Conservation (phyloP, 2,888 invertebrate species). For the Eudemis profundana region DNA sequence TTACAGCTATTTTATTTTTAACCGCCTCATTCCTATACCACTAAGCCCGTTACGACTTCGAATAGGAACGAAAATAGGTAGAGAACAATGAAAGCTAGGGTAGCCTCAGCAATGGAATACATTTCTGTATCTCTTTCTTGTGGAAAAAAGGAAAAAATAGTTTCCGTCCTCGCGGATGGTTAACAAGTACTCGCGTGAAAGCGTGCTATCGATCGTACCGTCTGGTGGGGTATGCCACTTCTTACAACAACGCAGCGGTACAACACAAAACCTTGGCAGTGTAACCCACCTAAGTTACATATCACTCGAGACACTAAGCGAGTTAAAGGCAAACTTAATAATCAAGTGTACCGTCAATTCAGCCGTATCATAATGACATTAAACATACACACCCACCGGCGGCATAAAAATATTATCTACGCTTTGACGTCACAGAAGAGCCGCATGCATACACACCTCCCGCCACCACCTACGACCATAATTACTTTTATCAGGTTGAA, state of each 20-base stretch:
- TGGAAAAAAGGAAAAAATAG: slow-evolving; percentile 53
- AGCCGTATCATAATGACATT: slow-evolving; percentile 39
- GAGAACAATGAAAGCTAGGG: slow-evolving; percentile 76
- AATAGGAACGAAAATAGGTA: slow-evolving; percentile 80
- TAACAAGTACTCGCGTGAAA: slow-evolving; percentile 52
- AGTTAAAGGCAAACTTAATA: slow-evolving; percentile 30
- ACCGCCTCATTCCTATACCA: slow-evolving; percentile 61
- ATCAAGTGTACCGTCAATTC: slow-evolving; percentile 46
- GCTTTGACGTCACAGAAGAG: slow-evolving; percentile 28
- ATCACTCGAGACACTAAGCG: slow-evolving; percentile 41
- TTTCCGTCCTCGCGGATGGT: slow-evolving; percentile 46
- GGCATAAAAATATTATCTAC: slow-evolving; percentile 45
- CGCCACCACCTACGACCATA: slow-evolving; percentile 3
- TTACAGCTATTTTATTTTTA: slow-evolving; percentile 51
- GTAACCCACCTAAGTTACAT: slow-evolving; percentile 56
- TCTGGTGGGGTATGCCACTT: slow-evolving; percentile 69
- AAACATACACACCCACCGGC: slow-evolving; percentile 51
- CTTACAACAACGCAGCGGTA: slow-evolving; percentile 61
- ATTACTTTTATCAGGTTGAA: slow-evolving; percentile 26
- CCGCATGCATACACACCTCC: slow-evolving; percentile 36
- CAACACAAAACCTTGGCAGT: slow-evolving; percentile 67
- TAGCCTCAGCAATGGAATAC: slow-evolving; percentile 81
- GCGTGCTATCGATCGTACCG: slow-evolving; percentile 68
- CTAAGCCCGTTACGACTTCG: slow-evolving; percentile 78
- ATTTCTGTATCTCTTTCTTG: slow-evolving; percentile 64